phyloP scores from a whole-genome alignment of 2,113 vertebrate species.

The Pseudonaja textilis region DNA sequence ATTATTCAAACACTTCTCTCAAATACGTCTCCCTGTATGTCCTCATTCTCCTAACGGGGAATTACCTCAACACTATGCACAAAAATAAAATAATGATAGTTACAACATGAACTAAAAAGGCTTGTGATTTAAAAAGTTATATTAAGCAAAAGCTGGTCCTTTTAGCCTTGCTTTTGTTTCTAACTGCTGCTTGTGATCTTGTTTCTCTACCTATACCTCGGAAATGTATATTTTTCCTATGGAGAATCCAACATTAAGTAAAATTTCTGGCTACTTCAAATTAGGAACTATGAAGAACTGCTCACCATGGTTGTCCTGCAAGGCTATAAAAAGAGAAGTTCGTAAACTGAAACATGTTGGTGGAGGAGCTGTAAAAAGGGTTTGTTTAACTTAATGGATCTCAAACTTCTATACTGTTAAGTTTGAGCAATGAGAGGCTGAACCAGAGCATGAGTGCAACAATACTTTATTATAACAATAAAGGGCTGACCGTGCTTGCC shows the following conservation, averaged over 20 bases:
- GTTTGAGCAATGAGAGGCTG: too few relatives aligned
- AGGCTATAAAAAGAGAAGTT: slow-evolving; percentile 78
- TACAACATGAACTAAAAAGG: slow-evolving; percentile 61
- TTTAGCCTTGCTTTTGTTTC: slow-evolving; percentile 63
- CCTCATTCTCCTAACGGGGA: too few relatives aligned
- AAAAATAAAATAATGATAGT: not conserved
- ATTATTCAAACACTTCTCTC: too few relatives aligned
- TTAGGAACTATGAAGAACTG: slow-evolving; percentile 78
- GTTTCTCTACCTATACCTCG: slow-evolving; percentile 82
- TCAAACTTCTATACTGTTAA: not conserved
- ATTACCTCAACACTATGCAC: not conserved
- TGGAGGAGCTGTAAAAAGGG: slow-evolving; percentile 91
- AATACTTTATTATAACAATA: too few relatives aligned
- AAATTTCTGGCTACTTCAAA: slow-evolving; percentile 77
- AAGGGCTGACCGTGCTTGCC: too few relatives aligned
- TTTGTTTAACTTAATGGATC: slow-evolving; percentile 56
- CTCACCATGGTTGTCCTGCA: slow-evolving; percentile 83
- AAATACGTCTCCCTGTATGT: too few relatives aligned
- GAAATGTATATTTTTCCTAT: slow-evolving; percentile 51
- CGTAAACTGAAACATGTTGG: slow-evolving; percentile 81
- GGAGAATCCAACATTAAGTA: slow-evolving; percentile 5
- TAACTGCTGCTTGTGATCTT: slow-evolving; percentile 70
- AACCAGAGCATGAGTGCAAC: too few relatives aligned
- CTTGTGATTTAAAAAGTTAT: slow-evolving; percentile 30
- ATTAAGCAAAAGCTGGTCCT: slow-evolving; percentile 52